Percentiles rank a stretch among this genome's conserved stretches.
Conservation (phyloP, 2,113 vertebrate genomes). For the Nycticebus coucang region DNA sequence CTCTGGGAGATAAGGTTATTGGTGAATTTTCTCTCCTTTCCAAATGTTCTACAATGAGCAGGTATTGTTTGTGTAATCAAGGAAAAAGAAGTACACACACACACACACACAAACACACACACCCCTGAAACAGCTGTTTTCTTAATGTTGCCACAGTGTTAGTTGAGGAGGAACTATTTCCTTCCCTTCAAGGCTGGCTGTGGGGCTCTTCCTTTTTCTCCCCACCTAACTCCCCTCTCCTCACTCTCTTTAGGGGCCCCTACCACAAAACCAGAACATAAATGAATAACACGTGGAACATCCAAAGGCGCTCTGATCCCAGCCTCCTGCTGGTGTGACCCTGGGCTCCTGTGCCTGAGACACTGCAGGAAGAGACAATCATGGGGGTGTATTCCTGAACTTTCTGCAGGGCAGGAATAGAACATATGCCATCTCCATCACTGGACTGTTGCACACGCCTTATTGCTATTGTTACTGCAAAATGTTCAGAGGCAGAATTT, state of each 20-base stretch:
- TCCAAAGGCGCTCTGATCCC: neutral
- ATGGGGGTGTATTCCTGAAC: neutral
- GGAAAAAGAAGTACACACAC: neutral
- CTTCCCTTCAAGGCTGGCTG: neutral
- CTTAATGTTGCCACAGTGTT: neutral
- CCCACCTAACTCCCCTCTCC: neutral
- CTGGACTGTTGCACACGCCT: neutral
- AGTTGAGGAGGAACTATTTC: neutral
- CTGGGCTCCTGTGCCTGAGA: neutral
- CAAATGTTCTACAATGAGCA: constrained; percentile 13
- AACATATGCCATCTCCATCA: constrained; percentile 6
- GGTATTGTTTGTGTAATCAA: neutral
- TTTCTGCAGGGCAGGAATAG: neutral
- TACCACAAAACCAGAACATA: neutral
- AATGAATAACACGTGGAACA: neutral
- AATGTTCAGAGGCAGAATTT: constrained; percentile 4
- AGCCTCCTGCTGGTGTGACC: neutral
- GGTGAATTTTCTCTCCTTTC: neutral
- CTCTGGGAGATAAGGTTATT: constrained; percentile 1
- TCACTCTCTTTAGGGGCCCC: neutral
- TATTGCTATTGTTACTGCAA: constrained; percentile 13
- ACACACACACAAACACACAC: neutral
- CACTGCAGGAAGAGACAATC: neutral
- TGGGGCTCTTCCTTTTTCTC: neutral
- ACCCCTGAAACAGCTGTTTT: neutral